phyloP scores from a whole-genome alignment of 1,140 invertebrate genomes.

The Ganaspis sp. region DNA sequence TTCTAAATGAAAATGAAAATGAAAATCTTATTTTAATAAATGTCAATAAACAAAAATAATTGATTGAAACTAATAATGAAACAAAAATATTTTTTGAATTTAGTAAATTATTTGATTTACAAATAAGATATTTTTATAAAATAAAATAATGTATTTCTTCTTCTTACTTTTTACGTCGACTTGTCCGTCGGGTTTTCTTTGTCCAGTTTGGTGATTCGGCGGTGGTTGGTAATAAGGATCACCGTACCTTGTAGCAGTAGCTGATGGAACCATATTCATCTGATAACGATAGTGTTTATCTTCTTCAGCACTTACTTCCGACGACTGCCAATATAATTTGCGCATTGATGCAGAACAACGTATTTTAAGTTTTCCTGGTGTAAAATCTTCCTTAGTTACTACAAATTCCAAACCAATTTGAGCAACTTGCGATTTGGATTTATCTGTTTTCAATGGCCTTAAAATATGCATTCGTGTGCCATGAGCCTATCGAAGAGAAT shows the following conservation, averaged over 20 bases:
- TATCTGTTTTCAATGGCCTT: slow-evolving; percentile 63
- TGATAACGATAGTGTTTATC: slow-evolving; percentile 67
- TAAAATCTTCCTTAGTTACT: slow-evolving; percentile 77
- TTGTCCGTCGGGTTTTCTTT: slow-evolving; percentile 73
- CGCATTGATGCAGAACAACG: slow-evolving; percentile 80
- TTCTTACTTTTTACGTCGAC: slow-evolving; percentile 73
- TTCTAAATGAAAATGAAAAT: too few relatives aligned
- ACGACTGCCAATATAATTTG: slow-evolving; percentile 80
- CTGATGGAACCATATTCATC: slow-evolving; percentile 62
- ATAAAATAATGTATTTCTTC: neutral
- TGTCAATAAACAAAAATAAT: too few relatives aligned
- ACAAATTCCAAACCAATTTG: slow-evolving; percentile 77
- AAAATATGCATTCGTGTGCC: slow-evolving; percentile 61
- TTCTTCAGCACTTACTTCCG: slow-evolving; percentile 79
- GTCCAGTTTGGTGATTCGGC: slow-evolving; percentile 73
- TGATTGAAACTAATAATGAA: too few relatives aligned
- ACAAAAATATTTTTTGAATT: too few relatives aligned
- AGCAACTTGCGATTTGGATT: slow-evolving; percentile 65
- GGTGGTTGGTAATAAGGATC: slow-evolving; percentile 70
- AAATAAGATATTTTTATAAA: neutral
- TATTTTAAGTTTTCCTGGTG: slow-evolving; percentile 78
- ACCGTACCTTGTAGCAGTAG: neutral
- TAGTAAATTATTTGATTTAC: too few relatives aligned
- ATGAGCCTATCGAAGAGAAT: slow-evolving; percentile 60
- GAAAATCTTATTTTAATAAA: too few relatives aligned